A percentile compares a stretch with the other conserved stretches of the same genome.
phyloP scores from a whole-genome alignment of 2,113 vertebrate genomes.

The Sinosuthora webbiana region DNA sequence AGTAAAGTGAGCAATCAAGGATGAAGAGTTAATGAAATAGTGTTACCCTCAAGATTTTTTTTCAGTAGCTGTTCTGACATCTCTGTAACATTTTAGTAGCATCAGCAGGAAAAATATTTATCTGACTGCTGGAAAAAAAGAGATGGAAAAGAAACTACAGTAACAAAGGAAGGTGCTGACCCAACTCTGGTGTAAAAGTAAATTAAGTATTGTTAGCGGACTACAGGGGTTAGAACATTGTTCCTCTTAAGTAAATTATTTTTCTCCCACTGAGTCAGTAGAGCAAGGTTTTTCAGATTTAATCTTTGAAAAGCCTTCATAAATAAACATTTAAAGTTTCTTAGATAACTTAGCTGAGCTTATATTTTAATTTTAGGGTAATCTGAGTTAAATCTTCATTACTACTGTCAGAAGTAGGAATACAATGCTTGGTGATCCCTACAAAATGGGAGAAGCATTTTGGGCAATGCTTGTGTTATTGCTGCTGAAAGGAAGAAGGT shows the following conservation, averaged over 20 bases:
- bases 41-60: neutral
- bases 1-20: neutral
- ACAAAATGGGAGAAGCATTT: neutral
- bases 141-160: neutral
- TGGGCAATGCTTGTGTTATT: neutral
- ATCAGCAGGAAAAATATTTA: neutral
- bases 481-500: neutral
- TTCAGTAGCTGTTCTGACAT: neutral
- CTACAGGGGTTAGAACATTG: neutral
- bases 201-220: neutral
- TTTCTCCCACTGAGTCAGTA: neutral
- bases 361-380: neutral
- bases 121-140: neutral
- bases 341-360: neutral
- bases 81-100: neutral
- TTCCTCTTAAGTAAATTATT: neutral
- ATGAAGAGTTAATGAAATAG: neutral
- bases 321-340: neutral
- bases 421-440: neutral
- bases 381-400: neutral
- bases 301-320: neutral
- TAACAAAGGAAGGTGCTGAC: neutral
- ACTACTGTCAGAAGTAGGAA: neutral
- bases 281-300: neutral
- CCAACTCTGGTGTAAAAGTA: neutral